A percentile compares a stretch with the other conserved stretches of the same genome.
phyloP scores from a whole-genome alignment of 2,888 invertebrate species.

The Ornithoptera priamus region DNA sequence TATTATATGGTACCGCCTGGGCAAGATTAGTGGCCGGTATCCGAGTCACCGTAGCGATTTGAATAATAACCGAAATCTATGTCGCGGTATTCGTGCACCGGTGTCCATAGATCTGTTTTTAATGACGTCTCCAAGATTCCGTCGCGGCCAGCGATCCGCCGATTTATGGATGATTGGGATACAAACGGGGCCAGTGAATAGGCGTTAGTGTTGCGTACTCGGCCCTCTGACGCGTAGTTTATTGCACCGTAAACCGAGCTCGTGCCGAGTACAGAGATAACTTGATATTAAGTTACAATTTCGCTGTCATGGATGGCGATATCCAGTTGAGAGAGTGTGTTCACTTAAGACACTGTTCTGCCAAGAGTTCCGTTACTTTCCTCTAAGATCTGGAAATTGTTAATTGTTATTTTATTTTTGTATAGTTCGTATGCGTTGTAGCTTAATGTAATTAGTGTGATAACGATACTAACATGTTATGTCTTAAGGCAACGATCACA shows the following conservation, averaged over 20 bases:
- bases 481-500: too few relatives aligned
- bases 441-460: too few relatives aligned
- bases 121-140: conserved; percentile 40
- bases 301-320: conserved; percentile 38
- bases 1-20: conserved; percentile 30
- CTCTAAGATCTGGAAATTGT: background rate
- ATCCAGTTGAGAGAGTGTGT: conserved; percentile 3
- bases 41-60: conserved; percentile 36
- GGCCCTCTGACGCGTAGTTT: conserved; percentile 62
- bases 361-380: background rate
- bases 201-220: conserved; percentile 65
- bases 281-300: conserved; percentile 67
- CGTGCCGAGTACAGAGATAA: conserved; percentile 67
- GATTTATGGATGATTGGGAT: conserved; percentile 64
- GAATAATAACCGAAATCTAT: conserved; percentile 35
- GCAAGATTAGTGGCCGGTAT: conserved; percentile 34
- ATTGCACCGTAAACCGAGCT: conserved; percentile 68
- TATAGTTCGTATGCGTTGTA: too few relatives aligned
- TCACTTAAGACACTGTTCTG: background rate
- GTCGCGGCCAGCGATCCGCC: conserved; percentile 48
- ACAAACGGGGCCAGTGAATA: conserved; percentile 53
- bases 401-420: background rate
- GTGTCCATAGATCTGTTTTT: conserved; percentile 45
- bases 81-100: conserved; percentile 33
- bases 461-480: too few relatives aligned